Conservation (phyloP, 1,140 invertebrate genomes). For the Tetragonula clypearis region DNA sequence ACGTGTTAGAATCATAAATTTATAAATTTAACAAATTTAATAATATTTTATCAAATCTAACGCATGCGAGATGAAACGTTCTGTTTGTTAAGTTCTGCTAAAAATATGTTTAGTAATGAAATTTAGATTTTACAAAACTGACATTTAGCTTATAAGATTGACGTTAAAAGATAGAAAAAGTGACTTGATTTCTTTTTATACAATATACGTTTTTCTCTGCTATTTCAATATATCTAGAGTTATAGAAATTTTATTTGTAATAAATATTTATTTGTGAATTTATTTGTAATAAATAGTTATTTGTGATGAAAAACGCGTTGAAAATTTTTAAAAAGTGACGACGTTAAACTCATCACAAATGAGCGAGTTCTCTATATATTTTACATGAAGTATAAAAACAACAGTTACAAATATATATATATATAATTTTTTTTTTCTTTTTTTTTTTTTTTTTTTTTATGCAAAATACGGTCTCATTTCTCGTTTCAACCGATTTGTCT, state of each 20-base stretch:
- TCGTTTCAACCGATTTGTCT: no score
- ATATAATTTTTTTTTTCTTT: no score
- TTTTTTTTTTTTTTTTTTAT: no score
- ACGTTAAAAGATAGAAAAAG: neutral
- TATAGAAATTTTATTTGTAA: neutral
- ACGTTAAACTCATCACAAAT: neutral
- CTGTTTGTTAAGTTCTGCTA: neutral
- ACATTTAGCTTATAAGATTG: conserved; percentile 4
- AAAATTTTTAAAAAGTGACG: neutral
- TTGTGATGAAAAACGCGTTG: neutral
- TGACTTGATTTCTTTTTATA: conserved; percentile 7
- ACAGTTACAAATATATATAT: neutral
- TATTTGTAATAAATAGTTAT: neutral
- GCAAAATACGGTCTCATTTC: no score
- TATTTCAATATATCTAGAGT: neutral
- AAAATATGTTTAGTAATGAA: conserved; percentile 25
- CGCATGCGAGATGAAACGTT: neutral
- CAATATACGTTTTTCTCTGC: neutral
- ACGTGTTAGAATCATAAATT: neutral
- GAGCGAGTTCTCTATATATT: neutral
- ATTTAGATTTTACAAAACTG: conserved; percentile 4
- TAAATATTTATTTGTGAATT: neutral
- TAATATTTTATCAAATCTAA: neutral
- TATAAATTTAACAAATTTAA: neutral
- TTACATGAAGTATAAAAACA: neutral